Evolutionary conservation across 2,888 invertebrate species (phyloP).

Genomic region (Drosophila antonietae): DNA sequence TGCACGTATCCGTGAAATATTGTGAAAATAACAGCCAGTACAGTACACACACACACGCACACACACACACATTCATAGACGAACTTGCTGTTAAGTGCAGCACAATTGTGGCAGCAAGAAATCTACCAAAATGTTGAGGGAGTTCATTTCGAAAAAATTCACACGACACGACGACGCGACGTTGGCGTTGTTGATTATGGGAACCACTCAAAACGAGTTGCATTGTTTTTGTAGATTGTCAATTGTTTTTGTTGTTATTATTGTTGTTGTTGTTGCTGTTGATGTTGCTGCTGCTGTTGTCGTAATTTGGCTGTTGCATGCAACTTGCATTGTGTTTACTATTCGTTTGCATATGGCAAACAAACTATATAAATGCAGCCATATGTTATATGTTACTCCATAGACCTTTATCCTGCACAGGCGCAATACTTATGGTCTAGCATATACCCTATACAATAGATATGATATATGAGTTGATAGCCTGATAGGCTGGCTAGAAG

Average conservation of each 20-base stretch:
- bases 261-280: slow-evolving; percentile 21
- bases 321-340: slow-evolving; percentile 31
- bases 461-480: not conserved
- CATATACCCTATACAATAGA: not conserved
- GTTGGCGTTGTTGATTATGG: slow-evolving; percentile 64
- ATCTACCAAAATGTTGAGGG: slow-evolving; percentile 53
- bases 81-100: slow-evolving; percentile 44
- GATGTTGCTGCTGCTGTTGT: slow-evolving; percentile 25
- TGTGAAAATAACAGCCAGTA: slow-evolving; percentile 69
- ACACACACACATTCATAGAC: slow-evolving; percentile 19
- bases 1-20: slow-evolving; percentile 80
- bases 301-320: slow-evolving; percentile 56
- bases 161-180: slow-evolving; percentile 56
- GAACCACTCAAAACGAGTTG: slow-evolving; percentile 75
- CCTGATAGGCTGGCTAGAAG: too few relatives aligned
- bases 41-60: slow-evolving; percentile 10
- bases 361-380: not conserved
- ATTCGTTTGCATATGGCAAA: slow-evolving; percentile 24
- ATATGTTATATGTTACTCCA: not conserved
- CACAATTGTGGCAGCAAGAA: slow-evolving; percentile 55
- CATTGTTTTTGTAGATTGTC: slow-evolving; percentile 43
- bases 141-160: slow-evolving; percentile 64
- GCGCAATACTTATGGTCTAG: not conserved
- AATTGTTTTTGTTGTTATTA: slow-evolving; percentile 16
- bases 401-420: not conserved